Conservation (phyloP, 2,888 invertebrate genomes). For the Patella ulyssiponensis region DNA sequence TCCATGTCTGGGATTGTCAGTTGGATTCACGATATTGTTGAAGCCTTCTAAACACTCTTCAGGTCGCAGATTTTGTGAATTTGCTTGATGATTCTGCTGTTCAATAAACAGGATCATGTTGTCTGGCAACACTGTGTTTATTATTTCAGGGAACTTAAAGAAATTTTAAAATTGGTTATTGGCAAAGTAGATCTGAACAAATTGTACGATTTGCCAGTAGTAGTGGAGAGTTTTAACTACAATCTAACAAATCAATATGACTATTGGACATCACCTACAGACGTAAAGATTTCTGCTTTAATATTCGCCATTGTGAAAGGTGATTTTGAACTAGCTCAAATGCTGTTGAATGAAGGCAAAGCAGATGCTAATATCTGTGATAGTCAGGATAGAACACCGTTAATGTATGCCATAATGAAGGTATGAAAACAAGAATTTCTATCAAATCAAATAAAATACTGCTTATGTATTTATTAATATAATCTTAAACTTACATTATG, state of each 20-base stretch:
- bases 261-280: neutral
- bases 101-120: too few species aligned
- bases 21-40: too few species aligned
- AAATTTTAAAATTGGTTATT: conserved; percentile 25
- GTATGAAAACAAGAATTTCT: conserved; percentile 42
- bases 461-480: too few species aligned
- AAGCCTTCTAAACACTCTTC: too few species aligned
- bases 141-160: too few species aligned
- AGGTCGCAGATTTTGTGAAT: too few species aligned
- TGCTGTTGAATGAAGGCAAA: conserved; percentile 52
- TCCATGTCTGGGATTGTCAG: too few species aligned
- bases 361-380: conserved; percentile 66
- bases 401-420: conserved; percentile 68
- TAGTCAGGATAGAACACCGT: conserved; percentile 55
- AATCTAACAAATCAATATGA: neutral
- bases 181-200: conserved; percentile 26
- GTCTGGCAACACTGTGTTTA: too few species aligned
- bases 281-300: conserved; percentile 30
- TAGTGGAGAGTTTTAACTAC: conserved; percentile 20
- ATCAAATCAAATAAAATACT: too few species aligned
- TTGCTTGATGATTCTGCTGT: too few species aligned
- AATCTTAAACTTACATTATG: too few species aligned
- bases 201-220: conserved; percentile 31
- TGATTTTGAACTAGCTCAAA: conserved; percentile 30
- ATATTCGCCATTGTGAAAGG: conserved; percentile 27